Conservation (phyloP, 2,113 vertebrate genomes). For the Sander lucioperca region DNA sequence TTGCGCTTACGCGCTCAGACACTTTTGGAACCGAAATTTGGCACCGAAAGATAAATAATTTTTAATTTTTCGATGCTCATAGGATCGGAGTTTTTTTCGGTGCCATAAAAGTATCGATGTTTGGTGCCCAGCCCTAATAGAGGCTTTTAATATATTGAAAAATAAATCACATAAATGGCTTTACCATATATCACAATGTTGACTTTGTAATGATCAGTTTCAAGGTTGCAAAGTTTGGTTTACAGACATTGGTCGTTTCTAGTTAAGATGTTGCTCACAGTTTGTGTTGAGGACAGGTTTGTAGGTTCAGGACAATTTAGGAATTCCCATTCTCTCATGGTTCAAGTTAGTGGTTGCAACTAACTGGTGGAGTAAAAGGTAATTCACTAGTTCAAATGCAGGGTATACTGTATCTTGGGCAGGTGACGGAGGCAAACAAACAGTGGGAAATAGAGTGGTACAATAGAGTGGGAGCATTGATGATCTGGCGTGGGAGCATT, state of each 20-base stretch:
- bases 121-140: too few species aligned
- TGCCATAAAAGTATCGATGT: too few species aligned
- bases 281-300: conserved; percentile 2
- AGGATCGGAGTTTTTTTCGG: too few species aligned
- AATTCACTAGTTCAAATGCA: conserved; percentile 37
- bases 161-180: conserved; percentile 2
- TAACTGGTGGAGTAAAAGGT: conserved; percentile 6
- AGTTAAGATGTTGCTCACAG: not conserved
- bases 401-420: conserved; percentile 23
- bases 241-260: conserved; percentile 8
- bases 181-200: not conserved
- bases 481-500: conserved; percentile 28
- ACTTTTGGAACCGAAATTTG: too few species aligned
- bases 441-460: too few species aligned
- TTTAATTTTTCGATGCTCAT: too few species aligned
- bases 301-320: not conserved
- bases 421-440: conserved; percentile 52
- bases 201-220: conserved; percentile 1
- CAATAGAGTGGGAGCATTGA: conserved; percentile 22
- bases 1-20: too few species aligned
- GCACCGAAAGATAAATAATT: too few species aligned
- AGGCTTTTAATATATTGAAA: not conserved
- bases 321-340: conserved; percentile 2
- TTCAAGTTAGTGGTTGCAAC: conserved; percentile 9
- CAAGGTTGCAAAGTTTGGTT: not conserved